These are phyloP conservation scores for Yponomeuta malinellus DNA, from an alignment of 2,888 invertebrate species.

Conservation along the genomic window DNA sequence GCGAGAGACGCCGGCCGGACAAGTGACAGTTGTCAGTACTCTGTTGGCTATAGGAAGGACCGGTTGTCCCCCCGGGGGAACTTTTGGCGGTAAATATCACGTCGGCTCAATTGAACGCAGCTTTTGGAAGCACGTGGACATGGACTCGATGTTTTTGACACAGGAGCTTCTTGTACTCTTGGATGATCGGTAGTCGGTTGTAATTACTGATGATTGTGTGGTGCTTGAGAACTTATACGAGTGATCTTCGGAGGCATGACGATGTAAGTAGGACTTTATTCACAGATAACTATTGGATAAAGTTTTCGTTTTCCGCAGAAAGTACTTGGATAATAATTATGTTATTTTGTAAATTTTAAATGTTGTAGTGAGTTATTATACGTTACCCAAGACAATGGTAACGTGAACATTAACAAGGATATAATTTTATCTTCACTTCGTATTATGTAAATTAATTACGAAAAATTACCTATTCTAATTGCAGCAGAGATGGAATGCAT, in stretches of 20 bases:
- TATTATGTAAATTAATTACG: no score
- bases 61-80: conserved; percentile 43
- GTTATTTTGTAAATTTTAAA: no score
- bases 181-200: neutral
- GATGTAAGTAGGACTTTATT: conserved; percentile 4
- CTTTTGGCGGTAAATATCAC: conserved; percentile 46
- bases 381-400: no score
- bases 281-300: no score
- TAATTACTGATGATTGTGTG: neutral
- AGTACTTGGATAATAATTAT: no score
- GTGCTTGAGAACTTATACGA: neutral
- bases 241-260: neutral
- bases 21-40: conserved; percentile 53
- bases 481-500: no score
- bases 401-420: no score
- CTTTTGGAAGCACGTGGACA: conserved; percentile 42
- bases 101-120: conserved; percentile 52
- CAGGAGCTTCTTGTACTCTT: neutral
- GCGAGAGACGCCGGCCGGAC: conserved; percentile 59
- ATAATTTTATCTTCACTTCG: no score
- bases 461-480: no score
- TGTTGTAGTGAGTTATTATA: no score
- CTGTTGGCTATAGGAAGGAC: conserved; percentile 49
- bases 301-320: no score
- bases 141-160: neutral